phyloP scores from a whole-genome alignment of 2,888 invertebrate species.

The Ferrisia virgata region DNA sequence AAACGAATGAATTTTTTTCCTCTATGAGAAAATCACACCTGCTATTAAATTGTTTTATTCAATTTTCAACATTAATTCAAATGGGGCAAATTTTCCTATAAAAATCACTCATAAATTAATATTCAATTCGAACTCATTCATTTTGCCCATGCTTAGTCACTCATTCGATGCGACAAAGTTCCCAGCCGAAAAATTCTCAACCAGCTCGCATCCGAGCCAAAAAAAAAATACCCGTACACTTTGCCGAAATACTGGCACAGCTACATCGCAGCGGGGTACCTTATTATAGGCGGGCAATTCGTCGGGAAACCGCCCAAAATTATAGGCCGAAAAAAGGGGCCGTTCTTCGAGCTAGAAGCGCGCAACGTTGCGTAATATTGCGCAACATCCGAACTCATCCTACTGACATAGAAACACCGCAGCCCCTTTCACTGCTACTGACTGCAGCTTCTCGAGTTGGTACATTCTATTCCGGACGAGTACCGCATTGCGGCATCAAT shows the following conservation, averaged over 20 bases:
- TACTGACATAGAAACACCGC: constrained; percentile 38
- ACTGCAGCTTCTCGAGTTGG: neutral
- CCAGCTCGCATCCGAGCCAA: neutral
- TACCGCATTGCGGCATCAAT: constrained; percentile 31
- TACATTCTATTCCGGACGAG: neutral
- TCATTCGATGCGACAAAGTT: too few species aligned
- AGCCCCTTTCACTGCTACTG: neutral
- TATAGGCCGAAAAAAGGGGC: constrained; percentile 17
- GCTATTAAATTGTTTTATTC: too few species aligned
- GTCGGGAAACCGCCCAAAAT: constrained; percentile 27
- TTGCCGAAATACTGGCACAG: neutral
- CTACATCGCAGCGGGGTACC: too few species aligned
- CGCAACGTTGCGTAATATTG: constrained; percentile 36
- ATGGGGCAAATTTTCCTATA: too few species aligned
- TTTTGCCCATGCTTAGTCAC: too few species aligned
- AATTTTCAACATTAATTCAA: too few species aligned
- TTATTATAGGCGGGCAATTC: neutral
- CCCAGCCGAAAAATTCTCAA: neutral
- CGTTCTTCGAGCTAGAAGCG: constrained; percentile 28
- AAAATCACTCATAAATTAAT: too few species aligned
- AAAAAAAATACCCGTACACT: neutral
- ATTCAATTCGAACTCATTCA: too few species aligned
- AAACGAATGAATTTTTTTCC: too few species aligned
- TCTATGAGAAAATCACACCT: too few species aligned
- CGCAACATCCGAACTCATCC: constrained; percentile 39